Evolutionary conservation across 2,888 invertebrate genomes (phyloP), one percentile per base, ranked within the genome.

Genomic region (Tridacna crocea): DNA sequence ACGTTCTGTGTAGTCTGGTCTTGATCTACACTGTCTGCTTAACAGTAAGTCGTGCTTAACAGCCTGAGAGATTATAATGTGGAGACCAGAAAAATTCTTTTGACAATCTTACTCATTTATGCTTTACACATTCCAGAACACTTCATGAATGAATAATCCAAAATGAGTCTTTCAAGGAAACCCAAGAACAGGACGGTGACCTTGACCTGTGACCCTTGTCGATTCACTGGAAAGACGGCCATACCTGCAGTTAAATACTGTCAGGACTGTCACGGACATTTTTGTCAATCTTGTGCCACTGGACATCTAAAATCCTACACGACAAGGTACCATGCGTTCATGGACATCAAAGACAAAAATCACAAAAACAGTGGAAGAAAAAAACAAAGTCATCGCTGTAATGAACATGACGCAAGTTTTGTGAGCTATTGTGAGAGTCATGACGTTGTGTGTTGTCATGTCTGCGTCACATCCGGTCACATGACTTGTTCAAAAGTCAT

Each of bases 391-490:
- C 51, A 70, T 26, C 70, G 51, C 24, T 83, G 83, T 58, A 72
- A 70, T 10, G 83, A 85, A 22, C 82, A 80, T 46, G 79, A 79
- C 13, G 80, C 82, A 47, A 55, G 51, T 19, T 68, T 80, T 10
- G 75, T 73, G 22, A 78, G 80, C 65, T 85, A 76, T 27, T 85
- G 85, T 58, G 77, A 80, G 19, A 73, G 60, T 47, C 85, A 85
- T 48, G 80, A 85, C 15, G 72, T 72, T 0, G 77, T 85, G 0
- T 80, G 82, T 47, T 85, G 85, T 47, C 80, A 77, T 26, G 80
- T 85, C 12, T 85, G 85, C 27, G 74, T 76, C 19, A 51, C 78
- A 11, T 68, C 85, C 10, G 55, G 27, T 46, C 85, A 85, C 65
- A 77, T 66, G 47, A 66, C 63, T 0, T 85, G 85, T 72, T 58